phyloP scores from a whole-genome alignment of 2,888 invertebrate species.

The Marasmarcha lunaedactyla region DNA sequence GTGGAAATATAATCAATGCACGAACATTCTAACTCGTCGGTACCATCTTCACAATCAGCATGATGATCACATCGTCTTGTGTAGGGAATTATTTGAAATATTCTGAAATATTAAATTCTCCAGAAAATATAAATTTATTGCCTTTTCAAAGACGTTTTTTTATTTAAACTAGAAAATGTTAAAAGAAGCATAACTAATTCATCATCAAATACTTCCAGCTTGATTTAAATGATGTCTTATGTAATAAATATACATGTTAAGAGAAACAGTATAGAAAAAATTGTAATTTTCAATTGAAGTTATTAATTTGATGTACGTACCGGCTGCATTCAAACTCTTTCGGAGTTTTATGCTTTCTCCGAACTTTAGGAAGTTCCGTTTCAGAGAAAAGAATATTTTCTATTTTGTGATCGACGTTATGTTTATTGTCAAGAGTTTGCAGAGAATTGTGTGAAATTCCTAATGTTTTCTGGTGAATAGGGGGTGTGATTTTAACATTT shows the following conservation, averaged over 20 bases:
- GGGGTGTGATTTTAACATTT: background rate
- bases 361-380: slow-evolving; percentile 39
- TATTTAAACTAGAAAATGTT: no score
- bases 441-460: background rate
- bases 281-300: no score
- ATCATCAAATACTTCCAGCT: no score
- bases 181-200: background rate
- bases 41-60: slow-evolving; percentile 85
- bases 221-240: no score
- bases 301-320: no score
- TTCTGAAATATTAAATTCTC: no score
- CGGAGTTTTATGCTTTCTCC: slow-evolving; percentile 35
- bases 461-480: background rate
- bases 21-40: slow-evolving; percentile 80
- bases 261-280: no score
- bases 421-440: background rate
- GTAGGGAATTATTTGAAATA: slow-evolving; percentile 73
- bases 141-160: no score
- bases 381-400: slow-evolving; percentile 31
- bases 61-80: slow-evolving; percentile 74
- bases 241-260: no score
- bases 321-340: slow-evolving; percentile 51
- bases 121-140: no score
- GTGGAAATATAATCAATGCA: slow-evolving; percentile 77
- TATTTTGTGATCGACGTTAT: slow-evolving; percentile 18